phyloP scores from a whole-genome alignment of 2,797 vertebrate genomes.

The Neosilurus mollespiculum region DNA sequence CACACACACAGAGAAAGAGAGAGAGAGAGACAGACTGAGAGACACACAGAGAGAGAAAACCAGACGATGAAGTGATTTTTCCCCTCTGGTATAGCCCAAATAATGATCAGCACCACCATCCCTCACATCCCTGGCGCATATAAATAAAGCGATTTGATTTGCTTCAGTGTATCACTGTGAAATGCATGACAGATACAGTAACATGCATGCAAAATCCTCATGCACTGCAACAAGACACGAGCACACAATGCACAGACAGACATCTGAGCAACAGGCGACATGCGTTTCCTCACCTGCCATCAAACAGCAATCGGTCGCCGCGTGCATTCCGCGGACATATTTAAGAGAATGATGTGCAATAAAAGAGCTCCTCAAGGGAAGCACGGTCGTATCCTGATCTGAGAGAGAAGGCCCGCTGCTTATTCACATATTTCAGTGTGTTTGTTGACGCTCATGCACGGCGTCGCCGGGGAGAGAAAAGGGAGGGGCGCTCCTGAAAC shows the following conservation, averaged over 20 bases:
- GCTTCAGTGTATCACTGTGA: neutral
- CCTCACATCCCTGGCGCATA: slow-evolving; percentile 12
- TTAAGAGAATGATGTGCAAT: neutral
- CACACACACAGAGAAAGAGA: too few relatives aligned
- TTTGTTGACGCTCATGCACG: slow-evolving; percentile 40
- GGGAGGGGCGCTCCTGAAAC: slow-evolving; percentile 27
- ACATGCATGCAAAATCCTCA: neutral
- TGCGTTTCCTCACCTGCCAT: slow-evolving; percentile 61
- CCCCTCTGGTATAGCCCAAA: neutral
- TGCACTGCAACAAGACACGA: slow-evolving; percentile 16
- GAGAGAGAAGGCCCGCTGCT: slow-evolving; percentile 13
- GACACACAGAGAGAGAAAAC: neutral
- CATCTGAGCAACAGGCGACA: slow-evolving; percentile 64
- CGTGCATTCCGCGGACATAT: slow-evolving; percentile 50
- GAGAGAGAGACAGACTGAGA: too few relatives aligned
- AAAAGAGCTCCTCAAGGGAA: neutral
- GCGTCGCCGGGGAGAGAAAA: slow-evolving; percentile 27
- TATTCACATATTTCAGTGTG: slow-evolving; percentile 45
- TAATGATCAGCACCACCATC: neutral
- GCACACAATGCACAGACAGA: slow-evolving; percentile 13
- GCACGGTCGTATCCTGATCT: slow-evolving; percentile 22
- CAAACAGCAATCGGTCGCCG: slow-evolving; percentile 48
- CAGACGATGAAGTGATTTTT: slow-evolving; percentile 6
- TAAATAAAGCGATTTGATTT: slow-evolving; percentile 6
- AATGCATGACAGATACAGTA: neutral